Evolutionary conservation across 2,113 vertebrate species (phyloP).

Genomic region (Orthochromis malagaraziensis): DNA sequence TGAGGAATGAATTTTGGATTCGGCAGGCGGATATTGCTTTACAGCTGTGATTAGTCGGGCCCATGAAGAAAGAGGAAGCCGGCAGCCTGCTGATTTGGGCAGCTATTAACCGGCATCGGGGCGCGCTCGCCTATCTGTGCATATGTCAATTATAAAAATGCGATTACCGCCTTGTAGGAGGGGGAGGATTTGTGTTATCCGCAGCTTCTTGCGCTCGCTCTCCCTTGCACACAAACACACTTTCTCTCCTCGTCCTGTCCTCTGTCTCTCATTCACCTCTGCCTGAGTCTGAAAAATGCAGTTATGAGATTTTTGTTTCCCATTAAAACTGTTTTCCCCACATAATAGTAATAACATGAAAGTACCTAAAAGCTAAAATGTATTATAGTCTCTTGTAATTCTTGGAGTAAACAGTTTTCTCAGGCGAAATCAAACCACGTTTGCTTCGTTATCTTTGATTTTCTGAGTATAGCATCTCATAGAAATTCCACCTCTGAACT

Average conservation of each 20-base stretch:
- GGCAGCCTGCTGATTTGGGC: constrained; percentile 22
- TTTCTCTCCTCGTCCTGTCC: background rate
- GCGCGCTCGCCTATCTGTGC: constrained; percentile 31
- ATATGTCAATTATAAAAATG: constrained; percentile 57
- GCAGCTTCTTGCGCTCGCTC: background rate
- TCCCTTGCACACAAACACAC: background rate
- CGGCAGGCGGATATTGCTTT: constrained; percentile 35
- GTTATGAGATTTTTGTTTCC: background rate
- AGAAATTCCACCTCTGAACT: background rate
- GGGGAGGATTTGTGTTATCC: constrained; percentile 52
- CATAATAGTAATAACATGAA: background rate
- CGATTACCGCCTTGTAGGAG: constrained; percentile 45
- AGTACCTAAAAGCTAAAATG: background rate
- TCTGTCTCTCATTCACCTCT: background rate
- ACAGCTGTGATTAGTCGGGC: constrained; percentile 32
- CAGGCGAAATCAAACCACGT: background rate
- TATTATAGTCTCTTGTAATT: background rate
- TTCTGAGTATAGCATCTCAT: background rate
- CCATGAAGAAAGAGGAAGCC: constrained; percentile 14
- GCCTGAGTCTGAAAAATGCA: background rate
- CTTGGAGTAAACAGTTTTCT: background rate
- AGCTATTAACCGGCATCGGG: constrained; percentile 36
- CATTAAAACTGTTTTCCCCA: background rate
- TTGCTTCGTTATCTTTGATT: background rate
- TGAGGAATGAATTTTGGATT: constrained; percentile 2